Base-by-base conservation (phyloP, 2,113 vertebrate genomes). In the Ptychochromis oligacanthus region DNA sequence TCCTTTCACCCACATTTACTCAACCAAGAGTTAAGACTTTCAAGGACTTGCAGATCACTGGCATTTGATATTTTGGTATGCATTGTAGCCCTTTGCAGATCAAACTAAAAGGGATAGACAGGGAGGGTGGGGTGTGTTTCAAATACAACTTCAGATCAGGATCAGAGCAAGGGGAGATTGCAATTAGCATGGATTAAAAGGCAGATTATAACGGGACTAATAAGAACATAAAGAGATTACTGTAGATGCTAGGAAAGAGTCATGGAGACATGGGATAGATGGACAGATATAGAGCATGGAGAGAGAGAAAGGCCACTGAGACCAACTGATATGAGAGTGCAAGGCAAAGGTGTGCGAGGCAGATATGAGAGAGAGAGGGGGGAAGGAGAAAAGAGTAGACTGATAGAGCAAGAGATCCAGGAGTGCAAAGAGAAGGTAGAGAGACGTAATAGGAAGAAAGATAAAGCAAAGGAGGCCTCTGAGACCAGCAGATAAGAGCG, bases 101-200 rank as follows among this genome's bases (percentile, higher is more conserved):
- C 81, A 84, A 89, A 83, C 76, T 81, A 65, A 58, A 72, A n/a
- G 55, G n/a, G 79, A 89, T 36, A 67, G 75, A 80, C 5, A 2
- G 17, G 60, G 58, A 80, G 56, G 38, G 18, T 1, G 17, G 79
- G 14, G 52, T 81, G 24, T 84, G 70, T 84, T 90, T 91, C 84
- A 91, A 86, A 87, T 80, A 38, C 76, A 89, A 49, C 76, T 79
- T 91, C 70, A 85, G 77, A 93, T 90, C 81, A 64, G 34, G 70
- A 92, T 92, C 87, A 83, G 81, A 84, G 83, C 54, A 62, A 56
- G 26, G 60, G 57, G 80, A 89, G 80, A 82, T 89, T 82, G 76
- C 79, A 89, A 87, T 91, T 89, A 91, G 82, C 84, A 89, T 86
- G 90, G 91, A 92, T 93, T 90, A 94, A 88, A 92, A 77, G 62